Conservation (phyloP, 2,797 vertebrate genomes). For the Setipinna tenuifilis region DNA sequence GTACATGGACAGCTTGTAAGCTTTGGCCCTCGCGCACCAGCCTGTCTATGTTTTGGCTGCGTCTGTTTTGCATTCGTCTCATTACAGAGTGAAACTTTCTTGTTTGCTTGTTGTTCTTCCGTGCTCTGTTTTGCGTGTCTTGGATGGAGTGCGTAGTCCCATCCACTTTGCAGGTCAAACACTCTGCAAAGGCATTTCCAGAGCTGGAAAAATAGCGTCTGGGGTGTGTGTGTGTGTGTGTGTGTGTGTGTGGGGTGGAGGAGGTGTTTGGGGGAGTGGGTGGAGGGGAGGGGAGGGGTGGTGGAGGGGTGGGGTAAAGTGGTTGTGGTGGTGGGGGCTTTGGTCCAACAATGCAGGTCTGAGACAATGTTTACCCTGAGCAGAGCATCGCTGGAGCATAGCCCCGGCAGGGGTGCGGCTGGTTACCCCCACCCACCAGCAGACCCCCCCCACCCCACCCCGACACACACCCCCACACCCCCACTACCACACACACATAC, state of each 20-base stretch:
- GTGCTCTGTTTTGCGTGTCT: slow-evolving; percentile 14
- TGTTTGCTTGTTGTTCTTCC: background rate
- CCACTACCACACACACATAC: background rate
- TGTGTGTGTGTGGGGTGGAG: slow-evolving; percentile 1
- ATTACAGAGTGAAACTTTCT: slow-evolving; percentile 20
- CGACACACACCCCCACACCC: background rate
- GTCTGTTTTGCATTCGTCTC: background rate
- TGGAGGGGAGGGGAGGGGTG: background rate
- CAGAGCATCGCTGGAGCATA: slow-evolving; percentile 32
- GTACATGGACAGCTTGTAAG: background rate
- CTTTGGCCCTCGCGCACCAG: background rate
- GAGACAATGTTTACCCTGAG: slow-evolving; percentile 43
- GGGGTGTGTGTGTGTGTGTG: slow-evolving; percentile 20
- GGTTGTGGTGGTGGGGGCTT: background rate
- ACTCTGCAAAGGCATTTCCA: slow-evolving; percentile 16
- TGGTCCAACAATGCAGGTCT: slow-evolving; percentile 19
- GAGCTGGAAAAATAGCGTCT: slow-evolving; percentile 30
- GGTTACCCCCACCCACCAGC: slow-evolving; percentile 3
- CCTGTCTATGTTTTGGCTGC: background rate
- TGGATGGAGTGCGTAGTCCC: background rate
- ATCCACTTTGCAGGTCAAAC: slow-evolving; percentile 18
- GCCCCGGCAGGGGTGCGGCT: slow-evolving; percentile 35
- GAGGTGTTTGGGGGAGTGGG: slow-evolving; percentile 19
- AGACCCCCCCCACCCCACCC: background rate
- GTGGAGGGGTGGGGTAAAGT: background rate